Conservation (phyloP, 2,113 vertebrate species). For the Xenopus borealis region DNA sequence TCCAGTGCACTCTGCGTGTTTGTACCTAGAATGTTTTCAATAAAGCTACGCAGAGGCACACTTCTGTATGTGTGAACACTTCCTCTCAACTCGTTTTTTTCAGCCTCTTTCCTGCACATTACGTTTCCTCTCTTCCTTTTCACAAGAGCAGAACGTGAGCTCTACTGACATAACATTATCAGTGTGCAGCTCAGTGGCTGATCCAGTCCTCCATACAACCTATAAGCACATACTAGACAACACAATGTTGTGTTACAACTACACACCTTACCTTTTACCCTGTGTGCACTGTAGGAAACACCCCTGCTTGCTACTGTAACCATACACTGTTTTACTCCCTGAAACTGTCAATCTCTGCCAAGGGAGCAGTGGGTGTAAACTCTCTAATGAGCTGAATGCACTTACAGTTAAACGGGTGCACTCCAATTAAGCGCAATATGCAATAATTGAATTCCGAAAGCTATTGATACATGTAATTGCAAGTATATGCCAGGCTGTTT, state of each 20-base stretch:
- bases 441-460: too few species aligned
- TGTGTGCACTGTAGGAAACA: neutral
- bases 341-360: too few species aligned
- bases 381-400: too few species aligned
- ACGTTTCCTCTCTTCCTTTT: slow-evolving; percentile 26
- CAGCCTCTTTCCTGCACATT: neutral
- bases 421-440: too few species aligned
- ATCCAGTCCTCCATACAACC: neutral
- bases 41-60: neutral
- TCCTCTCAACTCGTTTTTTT: slow-evolving; percentile 13
- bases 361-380: too few species aligned
- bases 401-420: too few species aligned
- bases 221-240: neutral
- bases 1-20: too few species aligned
- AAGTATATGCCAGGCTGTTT: too few species aligned
- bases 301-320: neutral
- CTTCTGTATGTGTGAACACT: too few species aligned
- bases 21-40: neutral
- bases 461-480: too few species aligned
- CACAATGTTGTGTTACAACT: neutral
- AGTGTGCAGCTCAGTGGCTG: neutral
- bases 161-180: neutral
- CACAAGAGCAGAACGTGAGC: neutral
- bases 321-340: too few species aligned
- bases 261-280: neutral